Base-by-base conservation (phyloP, 2,888 invertebrate species). In the Tenthredo livida region DNA sequence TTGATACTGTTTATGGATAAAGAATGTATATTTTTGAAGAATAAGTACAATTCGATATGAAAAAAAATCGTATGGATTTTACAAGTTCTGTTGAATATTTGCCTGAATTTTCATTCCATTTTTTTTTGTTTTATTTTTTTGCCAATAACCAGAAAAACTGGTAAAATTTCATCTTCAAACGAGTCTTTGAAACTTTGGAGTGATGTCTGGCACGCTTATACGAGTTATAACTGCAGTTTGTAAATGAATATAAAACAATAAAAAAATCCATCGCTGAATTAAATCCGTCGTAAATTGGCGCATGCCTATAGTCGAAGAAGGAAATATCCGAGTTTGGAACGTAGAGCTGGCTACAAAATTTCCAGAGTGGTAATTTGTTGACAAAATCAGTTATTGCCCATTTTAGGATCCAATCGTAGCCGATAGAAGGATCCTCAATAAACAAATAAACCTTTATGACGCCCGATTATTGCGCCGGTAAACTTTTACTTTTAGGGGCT, bases 371-470 rank as follows among this genome's bases (percentile, higher is more conserved):
- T 77, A 61, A 80, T 85, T 85, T 89, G 90, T 91, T 91, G 89
- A 89, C 89, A 89, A 92, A 91, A 92, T 91, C 89, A 90, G 90
- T 92, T 91, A 92, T 89, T 89, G 89, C 86, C 88, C 87, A 88
- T 90, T 90, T 89, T 85, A 87, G 88, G 87, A 89, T 88, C 87
- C 88, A 91, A 90, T 90, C 90, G 88, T 87, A 67, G 87, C 87
- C 85, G 37, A 80, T 67, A 67, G 83, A 83, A 47, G 70, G 47
- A 83, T 80, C 83, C 83, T 90, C 88, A 92, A 92, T 92, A 93
- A 92, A 92, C 87, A 87, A 89, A 91, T 92, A 91, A 90, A 92
- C 86, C 89, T 92, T 91, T 92, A 91, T 86, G 90, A 86, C 88
- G 87, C 84, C 86, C 89, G 90, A 91, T 91, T 91, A 90, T 90